Conservation (phyloP, 2,797 vertebrate species). For the Threskiornis aethiopicus region DNA sequence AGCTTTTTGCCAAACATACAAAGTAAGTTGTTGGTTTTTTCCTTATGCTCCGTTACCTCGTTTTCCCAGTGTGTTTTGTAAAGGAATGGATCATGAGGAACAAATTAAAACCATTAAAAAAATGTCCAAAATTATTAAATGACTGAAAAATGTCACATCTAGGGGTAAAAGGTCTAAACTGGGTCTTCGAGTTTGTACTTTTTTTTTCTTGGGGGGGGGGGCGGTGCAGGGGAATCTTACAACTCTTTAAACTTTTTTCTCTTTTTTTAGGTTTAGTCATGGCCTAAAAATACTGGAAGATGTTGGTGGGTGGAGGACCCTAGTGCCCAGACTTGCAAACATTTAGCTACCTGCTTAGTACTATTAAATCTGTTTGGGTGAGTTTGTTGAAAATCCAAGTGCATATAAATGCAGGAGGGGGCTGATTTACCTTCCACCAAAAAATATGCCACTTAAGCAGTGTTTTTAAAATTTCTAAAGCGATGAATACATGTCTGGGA, state of each 20-base stretch:
- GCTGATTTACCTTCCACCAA: neutral
- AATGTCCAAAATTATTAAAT: neutral
- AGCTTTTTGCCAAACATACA: neutral
- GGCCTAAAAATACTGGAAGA: neutral
- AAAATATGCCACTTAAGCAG: neutral
- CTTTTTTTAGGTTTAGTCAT: neutral
- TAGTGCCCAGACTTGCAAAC: neutral
- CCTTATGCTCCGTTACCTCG: neutral
- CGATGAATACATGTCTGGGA: neutral
- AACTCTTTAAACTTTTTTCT: neutral
- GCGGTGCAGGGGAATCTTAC: neutral
- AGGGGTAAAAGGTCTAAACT: neutral
- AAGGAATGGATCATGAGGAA: neutral
- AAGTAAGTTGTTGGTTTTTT: neutral
- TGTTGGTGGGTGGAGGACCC: fast-evolving
- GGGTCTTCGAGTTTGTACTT: neutral
- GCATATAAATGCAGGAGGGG: neutral
- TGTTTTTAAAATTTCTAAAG: neutral
- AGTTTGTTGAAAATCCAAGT: neutral
- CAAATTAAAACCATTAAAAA: neutral
- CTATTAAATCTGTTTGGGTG: neutral
- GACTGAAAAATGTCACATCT: neutral
- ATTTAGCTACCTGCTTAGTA: neutral
- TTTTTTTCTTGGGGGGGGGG: fast-evolving
- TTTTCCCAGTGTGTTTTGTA: neutral